These are phyloP conservation scores for Potorous gilbertii DNA, from an alignment of 2,797 vertebrate genomes.

Conservation along the genomic window DNA sequence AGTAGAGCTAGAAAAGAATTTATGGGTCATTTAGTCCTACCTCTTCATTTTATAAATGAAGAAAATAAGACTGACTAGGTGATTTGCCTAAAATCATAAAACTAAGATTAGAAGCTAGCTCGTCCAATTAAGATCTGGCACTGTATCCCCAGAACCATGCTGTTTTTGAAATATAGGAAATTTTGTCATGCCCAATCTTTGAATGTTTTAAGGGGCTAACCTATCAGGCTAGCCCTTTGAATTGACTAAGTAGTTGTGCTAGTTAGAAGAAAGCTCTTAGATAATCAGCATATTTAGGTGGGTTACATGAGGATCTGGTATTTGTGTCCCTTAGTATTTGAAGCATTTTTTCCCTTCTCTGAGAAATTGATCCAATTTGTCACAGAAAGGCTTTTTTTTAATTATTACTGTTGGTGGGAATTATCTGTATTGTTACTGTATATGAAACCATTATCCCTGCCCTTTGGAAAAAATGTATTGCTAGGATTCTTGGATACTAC, in stretches of 20 bases:
- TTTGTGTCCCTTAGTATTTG: not conserved
- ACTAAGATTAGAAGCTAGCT: not conserved
- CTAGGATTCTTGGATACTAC: not conserved
- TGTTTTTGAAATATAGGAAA: not conserved
- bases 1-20: not conserved
- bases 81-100: not conserved
- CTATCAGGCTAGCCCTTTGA: not conserved
- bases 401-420: not conserved
- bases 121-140: not conserved
- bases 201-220: not conserved
- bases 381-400: not conserved
- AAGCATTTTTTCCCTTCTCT: not conserved
- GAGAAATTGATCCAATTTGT: not conserved
- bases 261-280: not conserved
- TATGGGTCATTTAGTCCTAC: not conserved
- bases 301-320: not conserved
- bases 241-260: not conserved
- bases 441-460: not conserved
- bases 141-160: not conserved
- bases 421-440: not conserved
- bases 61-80: not conserved
- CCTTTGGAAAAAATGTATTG: not conserved
- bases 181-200: not conserved
- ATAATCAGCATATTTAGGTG: not conserved
- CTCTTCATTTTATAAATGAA: not conserved